Conservation (phyloP, 2,888 invertebrate genomes). For the Melolontha melolontha region DNA sequence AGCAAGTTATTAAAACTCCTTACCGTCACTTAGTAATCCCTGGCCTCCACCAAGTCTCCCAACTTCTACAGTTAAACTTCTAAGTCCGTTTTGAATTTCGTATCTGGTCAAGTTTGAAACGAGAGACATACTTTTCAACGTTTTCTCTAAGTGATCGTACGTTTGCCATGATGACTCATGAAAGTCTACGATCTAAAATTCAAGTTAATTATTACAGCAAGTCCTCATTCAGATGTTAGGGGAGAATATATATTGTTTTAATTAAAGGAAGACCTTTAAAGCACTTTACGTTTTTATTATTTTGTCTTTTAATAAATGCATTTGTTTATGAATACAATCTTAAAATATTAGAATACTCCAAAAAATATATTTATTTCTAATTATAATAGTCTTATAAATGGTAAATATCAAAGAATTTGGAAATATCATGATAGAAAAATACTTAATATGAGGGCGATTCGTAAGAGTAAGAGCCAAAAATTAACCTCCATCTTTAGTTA, state of each 20-base stretch:
- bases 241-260: constrained; percentile 13
- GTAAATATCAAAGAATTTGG: too few relatives aligned
- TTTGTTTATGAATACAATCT: too few relatives aligned
- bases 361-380: too few relatives aligned
- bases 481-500: too few relatives aligned
- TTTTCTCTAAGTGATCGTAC: constrained; percentile 50
- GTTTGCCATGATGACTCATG: constrained; percentile 42
- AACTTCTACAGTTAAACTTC: constrained; percentile 59
- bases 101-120: constrained; percentile 55
- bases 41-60: constrained; percentile 54
- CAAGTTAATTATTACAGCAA: constrained; percentile 8
- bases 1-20: constrained; percentile 17
- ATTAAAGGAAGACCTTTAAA: constrained; percentile 1
- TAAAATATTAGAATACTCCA: too few relatives aligned
- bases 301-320: too few relatives aligned
- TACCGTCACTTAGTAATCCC: constrained; percentile 51
- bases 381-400: too few relatives aligned
- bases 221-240: background rate
- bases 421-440: too few relatives aligned
- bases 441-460: too few relatives aligned
- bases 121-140: constrained; percentile 51
- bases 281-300: background rate
- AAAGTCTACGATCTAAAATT: constrained; percentile 41
- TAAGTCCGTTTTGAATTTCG: constrained; percentile 60
- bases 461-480: too few relatives aligned